Base-by-base conservation (phyloP, 2,797 vertebrate genomes). In the Acanthurus lineatus region DNA sequence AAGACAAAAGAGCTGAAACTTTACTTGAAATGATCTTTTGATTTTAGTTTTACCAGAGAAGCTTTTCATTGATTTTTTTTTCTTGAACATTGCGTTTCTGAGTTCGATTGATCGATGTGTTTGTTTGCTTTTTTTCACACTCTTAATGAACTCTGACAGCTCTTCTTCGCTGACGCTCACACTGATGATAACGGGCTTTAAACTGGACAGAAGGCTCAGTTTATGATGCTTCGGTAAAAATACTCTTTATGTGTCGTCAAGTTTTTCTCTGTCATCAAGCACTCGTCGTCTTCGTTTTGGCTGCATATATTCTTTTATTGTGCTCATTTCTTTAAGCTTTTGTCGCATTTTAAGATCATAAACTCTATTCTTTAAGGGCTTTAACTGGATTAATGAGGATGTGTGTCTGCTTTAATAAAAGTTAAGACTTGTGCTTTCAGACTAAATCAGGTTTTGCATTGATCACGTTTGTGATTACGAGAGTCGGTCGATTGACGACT, bases 111-210 rank as follows among this genome's bases (percentile, higher is more conserved):
- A 84, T 88, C 57, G n/a, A 15, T 61, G 69, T 78, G 72, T 80
- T 90, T 69, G 59, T 73, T 66, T 25, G 25, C 25, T 25, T 3
- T 74, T 79, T 48, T 82, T 69, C 65, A 52, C 79, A 58, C 60
- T 64, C 75, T 86, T 65, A 73, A 81, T 83, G 83, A 81, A 79
- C 58, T 52, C 47, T 66, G 85, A 76, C 73, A 56, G 82, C 71
- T 77, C 75, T 77, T 51, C 9, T 17, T 2, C 22, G 59, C 49
- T 76, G 79, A 80, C 44, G 52, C 47, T 51, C 51, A 61, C 45
- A 15, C 61, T 69, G 35, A 83, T 62, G 58, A 45, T 61, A 85
- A 49, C 73, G 78, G 47, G 40, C 32, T 77, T 74, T 54, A 73
- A 44, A 38, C 42, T 65, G 56, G 54, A 61, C 44, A 38, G 47